A percentile compares a stretch with the other conserved stretches of the same genome.
These are phyloP conservation scores for Tetranychus piercei DNA, from an alignment of 2,888 invertebrate species.

Conservation along the genomic window DNA sequence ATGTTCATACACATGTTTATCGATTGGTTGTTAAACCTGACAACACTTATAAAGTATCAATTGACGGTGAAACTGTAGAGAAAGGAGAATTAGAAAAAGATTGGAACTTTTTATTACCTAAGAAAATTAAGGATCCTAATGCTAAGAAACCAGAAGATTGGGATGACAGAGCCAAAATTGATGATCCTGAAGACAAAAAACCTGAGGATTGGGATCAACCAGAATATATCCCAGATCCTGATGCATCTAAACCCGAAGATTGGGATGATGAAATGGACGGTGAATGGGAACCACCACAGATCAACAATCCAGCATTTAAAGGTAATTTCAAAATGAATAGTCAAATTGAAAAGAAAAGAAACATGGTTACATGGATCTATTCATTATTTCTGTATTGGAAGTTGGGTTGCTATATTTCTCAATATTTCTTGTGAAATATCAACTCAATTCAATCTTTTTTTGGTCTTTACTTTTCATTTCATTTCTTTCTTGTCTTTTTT, in stretches of 20 bases:
- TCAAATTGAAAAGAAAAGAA: not conserved
- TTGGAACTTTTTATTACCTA: slow-evolving; percentile 93
- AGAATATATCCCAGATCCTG: slow-evolving; percentile 92
- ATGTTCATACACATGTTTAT: slow-evolving; percentile 90
- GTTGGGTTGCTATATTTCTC: too few relatives aligned
- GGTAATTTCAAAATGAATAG: slow-evolving; percentile 32
- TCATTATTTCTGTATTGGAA: too few relatives aligned
- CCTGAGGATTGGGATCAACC: slow-evolving; percentile 98
- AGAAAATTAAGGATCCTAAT: slow-evolving; percentile 90
- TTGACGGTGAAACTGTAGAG: slow-evolving; percentile 88
- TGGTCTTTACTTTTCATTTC: not conserved
- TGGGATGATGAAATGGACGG: slow-evolving; percentile 99
- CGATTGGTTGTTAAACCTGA: slow-evolving; percentile 85
- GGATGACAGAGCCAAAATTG: slow-evolving; percentile 82
- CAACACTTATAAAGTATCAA: slow-evolving; percentile 87
- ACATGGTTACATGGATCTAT: not conserved
- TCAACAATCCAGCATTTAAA: slow-evolving; percentile 97
- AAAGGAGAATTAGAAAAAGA: slow-evolving; percentile 82
- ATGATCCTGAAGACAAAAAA: slow-evolving; percentile 85
- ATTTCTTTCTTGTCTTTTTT: not conserved
- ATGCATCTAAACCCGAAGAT: slow-evolving; percentile 90
- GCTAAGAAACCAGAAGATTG: slow-evolving; percentile 94
- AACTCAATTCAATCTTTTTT: too few relatives aligned
- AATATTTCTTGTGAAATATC: too few relatives aligned
- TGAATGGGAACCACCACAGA: slow-evolving; percentile 98